phyloP scores from a whole-genome alignment of 2,113 vertebrate species.

The Phoenicopterus ruber region DNA sequence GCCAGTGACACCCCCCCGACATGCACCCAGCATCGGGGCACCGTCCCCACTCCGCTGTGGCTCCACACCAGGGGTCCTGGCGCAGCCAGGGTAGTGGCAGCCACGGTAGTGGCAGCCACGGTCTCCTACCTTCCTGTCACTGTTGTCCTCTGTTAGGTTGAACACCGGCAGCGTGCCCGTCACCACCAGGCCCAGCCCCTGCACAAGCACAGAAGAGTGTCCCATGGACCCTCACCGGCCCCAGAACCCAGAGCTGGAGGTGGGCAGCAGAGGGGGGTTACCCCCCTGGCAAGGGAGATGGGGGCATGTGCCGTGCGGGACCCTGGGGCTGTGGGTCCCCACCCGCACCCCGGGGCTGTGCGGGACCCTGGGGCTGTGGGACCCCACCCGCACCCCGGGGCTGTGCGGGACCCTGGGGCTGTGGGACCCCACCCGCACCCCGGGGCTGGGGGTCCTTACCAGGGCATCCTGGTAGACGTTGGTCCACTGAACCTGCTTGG shows the following conservation, averaged over 20 bases:
- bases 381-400: not conserved
- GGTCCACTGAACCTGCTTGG: slow-evolving; percentile 97
- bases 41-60: not conserved
- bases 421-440: not conserved
- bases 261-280: not conserved
- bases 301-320: not conserved
- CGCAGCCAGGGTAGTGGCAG: not conserved
- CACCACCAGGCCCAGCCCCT: slow-evolving; percentile 96
- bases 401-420: not conserved
- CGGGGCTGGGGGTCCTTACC: slow-evolving; percentile 68
- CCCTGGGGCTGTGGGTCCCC: not conserved
- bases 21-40: not conserved
- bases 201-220: not conserved
- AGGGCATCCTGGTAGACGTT: slow-evolving; percentile 98
- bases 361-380: not conserved
- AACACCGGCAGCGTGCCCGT: slow-evolving; percentile 96
- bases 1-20: not conserved
- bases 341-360: not conserved
- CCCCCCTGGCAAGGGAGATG: not conserved
- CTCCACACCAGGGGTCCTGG: not conserved
- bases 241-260: not conserved
- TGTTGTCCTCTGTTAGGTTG: slow-evolving; percentile 88
- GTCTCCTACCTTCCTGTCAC: slow-evolving; percentile 80
- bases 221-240: not conserved
- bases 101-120: not conserved